Evolutionary conservation across 2,888 invertebrate species (phyloP), one percentile per base, ranked within the genome.

Genomic region (Tenthredo livida): DNA sequence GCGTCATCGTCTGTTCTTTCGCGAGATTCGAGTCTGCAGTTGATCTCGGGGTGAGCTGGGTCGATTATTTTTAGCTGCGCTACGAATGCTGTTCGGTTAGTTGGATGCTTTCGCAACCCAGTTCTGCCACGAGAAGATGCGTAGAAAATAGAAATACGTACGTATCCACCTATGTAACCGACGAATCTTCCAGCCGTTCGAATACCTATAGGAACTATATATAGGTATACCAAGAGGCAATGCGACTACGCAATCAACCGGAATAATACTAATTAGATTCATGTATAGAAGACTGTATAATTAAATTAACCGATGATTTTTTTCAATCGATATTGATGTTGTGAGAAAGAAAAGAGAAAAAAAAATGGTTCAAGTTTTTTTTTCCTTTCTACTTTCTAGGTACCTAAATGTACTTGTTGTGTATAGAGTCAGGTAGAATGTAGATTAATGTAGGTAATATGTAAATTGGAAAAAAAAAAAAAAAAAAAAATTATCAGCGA

Each of bases 91-190:
- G 6, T 25, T 75, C 25, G 21, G 77, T 50, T 47, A 47, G 54
- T 77, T n/a, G n/a, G 21, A n/a, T 61, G 67, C 83, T 83, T 83
- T 83, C 83, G 83, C 83, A 83, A 83, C 83, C 83, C 83, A 83
- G 67, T 83, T 54, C 82, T 21, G 25, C 43, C 61, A 61, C 67
- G 17, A 50, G 17, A 43, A 47, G 65, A 47, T 83, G 67, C 83
- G 83, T 83, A 70, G 83, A 67, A 83, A 83, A 83, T 83, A 83
- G 83, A 83, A 67, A 70, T 83, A 67, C 43, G 33, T 33, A 17
- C 54, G 6, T 29, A 9, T 54, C 12, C 5, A 21, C 12, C 21
- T 25, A 40, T 40, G n/a, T 72, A 33, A 54, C 12, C 61, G 25
- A 61, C 25, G 67, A 67, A 67, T 67, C 67, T 67, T 73, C 43